These are phyloP conservation scores for Isoperla grammatica DNA, from an alignment of 2,888 invertebrate species.

Conservation along the genomic window DNA sequence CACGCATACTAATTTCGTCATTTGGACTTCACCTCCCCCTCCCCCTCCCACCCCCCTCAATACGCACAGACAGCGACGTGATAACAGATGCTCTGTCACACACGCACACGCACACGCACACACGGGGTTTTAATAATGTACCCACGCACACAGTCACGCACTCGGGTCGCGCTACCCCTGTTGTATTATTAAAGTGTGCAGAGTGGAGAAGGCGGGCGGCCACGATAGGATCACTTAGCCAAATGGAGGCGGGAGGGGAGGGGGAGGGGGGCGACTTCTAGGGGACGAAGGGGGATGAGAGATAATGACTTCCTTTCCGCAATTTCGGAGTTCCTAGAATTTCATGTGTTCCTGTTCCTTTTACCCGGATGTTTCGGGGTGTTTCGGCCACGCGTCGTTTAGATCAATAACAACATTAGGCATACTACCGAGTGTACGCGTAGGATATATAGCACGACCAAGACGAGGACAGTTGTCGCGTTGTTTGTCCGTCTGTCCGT, in stretches of 20 bases:
- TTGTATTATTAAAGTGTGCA: too few relatives aligned
- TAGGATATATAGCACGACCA: too few relatives aligned
- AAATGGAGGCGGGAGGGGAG: not conserved
- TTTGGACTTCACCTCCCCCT: too few relatives aligned
- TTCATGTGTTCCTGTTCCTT: not conserved
- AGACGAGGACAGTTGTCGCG: too few relatives aligned
- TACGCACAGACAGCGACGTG: not conserved
- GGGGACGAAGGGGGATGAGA: not conserved
- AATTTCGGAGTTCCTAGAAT: not conserved
- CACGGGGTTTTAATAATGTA: not conserved
- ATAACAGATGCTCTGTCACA: not conserved
- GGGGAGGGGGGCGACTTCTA: not conserved
- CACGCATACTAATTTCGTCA: too few relatives aligned
- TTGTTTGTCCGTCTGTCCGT: too few relatives aligned
- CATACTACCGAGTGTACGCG: too few relatives aligned
- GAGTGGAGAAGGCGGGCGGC: too few relatives aligned
- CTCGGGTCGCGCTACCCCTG: too few relatives aligned
- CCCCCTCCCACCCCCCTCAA: not conserved
- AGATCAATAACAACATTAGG: not conserved
- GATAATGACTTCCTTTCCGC: conserved; percentile 12
- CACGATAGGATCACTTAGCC: not conserved
- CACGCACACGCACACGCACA: not conserved
- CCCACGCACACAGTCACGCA: not conserved
- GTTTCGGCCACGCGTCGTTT: not conserved
- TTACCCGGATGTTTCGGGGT: not conserved